phyloP scores from a whole-genome alignment of 2,113 vertebrate species.

The Madoqua kirkii region DNA sequence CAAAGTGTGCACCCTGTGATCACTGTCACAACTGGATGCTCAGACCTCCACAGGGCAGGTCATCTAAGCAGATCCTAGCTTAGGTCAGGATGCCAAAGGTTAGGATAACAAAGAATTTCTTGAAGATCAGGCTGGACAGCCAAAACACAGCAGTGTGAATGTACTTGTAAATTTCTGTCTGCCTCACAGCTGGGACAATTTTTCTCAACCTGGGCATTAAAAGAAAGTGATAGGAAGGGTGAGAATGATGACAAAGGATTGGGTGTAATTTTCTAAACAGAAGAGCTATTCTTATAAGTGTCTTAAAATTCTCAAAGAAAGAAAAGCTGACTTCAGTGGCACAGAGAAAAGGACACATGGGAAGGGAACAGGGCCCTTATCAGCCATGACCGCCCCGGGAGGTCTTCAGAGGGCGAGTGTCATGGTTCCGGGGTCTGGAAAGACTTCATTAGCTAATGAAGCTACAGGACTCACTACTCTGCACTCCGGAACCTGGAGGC shows the following conservation, averaged over 20 bases:
- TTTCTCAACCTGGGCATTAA: neutral
- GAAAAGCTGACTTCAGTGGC: neutral
- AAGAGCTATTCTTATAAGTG: neutral
- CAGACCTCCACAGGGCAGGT: neutral
- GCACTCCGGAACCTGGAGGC: neutral
- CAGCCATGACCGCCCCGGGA: neutral
- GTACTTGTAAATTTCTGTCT: neutral
- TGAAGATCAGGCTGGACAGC: neutral
- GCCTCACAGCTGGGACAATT: neutral
- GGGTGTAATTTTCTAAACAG: neutral
- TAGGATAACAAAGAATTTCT: neutral
- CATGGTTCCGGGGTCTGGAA: neutral
- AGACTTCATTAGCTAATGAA: neutral
- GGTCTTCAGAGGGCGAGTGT: neutral
- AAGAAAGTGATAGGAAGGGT: neutral
- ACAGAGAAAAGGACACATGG: neutral
- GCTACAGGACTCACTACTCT: neutral
- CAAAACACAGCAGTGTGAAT: neutral
- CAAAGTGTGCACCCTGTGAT: neutral
- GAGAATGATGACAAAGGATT: neutral
- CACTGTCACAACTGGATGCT: neutral
- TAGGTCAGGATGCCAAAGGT: no score
- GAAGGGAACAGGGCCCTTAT: neutral
- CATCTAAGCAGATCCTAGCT: neutral
- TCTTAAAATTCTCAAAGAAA: neutral